phyloP scores from a whole-genome alignment of 2,888 invertebrate species.

The Catocala sponsa region DNA sequence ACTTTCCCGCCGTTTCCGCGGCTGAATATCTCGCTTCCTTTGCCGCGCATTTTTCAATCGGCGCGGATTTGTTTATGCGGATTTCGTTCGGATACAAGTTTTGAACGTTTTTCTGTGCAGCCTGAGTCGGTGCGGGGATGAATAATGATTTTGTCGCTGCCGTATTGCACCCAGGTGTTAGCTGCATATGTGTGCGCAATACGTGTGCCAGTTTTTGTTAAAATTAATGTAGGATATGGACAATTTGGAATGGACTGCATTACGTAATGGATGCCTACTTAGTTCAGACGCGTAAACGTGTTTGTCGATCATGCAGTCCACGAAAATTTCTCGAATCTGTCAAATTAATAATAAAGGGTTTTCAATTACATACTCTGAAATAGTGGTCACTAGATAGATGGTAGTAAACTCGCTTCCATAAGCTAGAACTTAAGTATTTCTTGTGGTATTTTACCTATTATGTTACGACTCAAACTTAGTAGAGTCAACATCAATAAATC shows the following conservation, averaged over 20 bases:
- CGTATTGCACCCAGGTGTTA: slow-evolving; percentile 57
- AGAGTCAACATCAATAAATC: too few species aligned
- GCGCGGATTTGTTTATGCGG: slow-evolving; percentile 49
- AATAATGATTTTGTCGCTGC: slow-evolving; percentile 62
- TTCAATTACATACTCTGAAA: too few species aligned
- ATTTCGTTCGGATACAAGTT: slow-evolving; percentile 53
- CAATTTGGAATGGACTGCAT: slow-evolving; percentile 27
- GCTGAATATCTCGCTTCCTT: slow-evolving; percentile 27
- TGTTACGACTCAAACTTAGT: too few species aligned
- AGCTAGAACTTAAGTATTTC: too few species aligned
- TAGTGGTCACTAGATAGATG: too few species aligned
- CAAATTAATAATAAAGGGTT: too few species aligned
- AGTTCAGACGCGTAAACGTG: too few species aligned
- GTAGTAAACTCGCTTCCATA: too few species aligned
- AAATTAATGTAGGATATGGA: slow-evolving; percentile 32
- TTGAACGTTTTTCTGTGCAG: slow-evolving; percentile 50
- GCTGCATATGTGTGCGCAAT: slow-evolving; percentile 36
- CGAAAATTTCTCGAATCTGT: too few species aligned
- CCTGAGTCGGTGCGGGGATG: slow-evolving; percentile 47
- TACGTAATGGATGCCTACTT: too few species aligned
- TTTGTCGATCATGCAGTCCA: too few species aligned
- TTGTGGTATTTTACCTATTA: too few species aligned
- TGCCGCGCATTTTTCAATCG: slow-evolving; percentile 48
- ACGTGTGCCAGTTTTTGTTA: slow-evolving; percentile 40
- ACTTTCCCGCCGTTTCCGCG: slow-evolving; percentile 68